These are phyloP conservation scores for Chirona hameri DNA, from an alignment of 2,888 invertebrate species.

Conservation along the genomic window DNA sequence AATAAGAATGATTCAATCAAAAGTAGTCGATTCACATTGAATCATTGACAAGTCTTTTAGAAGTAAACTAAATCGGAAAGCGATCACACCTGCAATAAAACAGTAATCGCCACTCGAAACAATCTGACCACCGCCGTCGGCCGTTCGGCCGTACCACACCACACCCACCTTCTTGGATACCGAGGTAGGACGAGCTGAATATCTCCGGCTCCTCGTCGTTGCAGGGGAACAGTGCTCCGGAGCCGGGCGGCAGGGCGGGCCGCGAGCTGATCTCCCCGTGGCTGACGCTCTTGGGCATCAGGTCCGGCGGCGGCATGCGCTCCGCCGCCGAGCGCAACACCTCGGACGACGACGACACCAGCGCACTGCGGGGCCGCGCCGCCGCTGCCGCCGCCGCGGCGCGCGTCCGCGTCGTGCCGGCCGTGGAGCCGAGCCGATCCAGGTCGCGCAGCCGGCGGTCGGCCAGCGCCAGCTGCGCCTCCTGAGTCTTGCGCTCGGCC, in stretches of 20 bases:
- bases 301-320: background rate
- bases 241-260: constrained; percentile 35
- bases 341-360: background rate
- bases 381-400: constrained; percentile 6
- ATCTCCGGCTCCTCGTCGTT: constrained; percentile 83
- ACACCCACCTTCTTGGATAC: constrained; percentile 53
- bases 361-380: background rate
- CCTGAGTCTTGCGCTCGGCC: constrained; percentile 9
- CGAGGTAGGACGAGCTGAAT: constrained; percentile 74
- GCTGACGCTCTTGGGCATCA: background rate
- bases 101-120: no score
- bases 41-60: no score
- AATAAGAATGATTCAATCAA: no score
- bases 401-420: constrained; percentile 1
- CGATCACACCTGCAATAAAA: no score
- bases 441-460: constrained; percentile 7
- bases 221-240: constrained; percentile 57
- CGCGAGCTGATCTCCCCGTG: background rate
- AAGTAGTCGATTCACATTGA: no score
- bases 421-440: constrained; percentile 23
- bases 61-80: no score
- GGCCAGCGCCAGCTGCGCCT: constrained; percentile 29
- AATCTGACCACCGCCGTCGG: no score
- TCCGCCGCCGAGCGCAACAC: background rate
- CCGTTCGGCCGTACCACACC: no score